Conservation (phyloP, 2,797 vertebrate species). For the Sebastolobus altivelis region DNA sequence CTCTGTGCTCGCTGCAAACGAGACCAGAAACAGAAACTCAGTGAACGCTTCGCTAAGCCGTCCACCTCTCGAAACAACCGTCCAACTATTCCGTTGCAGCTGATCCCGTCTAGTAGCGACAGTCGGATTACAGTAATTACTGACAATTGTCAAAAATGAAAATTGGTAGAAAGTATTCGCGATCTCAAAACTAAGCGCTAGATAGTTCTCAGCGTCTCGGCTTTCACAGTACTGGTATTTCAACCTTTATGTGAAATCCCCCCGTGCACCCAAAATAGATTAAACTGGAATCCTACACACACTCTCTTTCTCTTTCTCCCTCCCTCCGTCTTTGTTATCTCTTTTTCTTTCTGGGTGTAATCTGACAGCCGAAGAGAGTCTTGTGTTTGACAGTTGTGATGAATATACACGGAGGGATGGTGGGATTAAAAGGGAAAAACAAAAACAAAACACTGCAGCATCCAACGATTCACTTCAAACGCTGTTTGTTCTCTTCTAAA, state of each 20-base stretch:
- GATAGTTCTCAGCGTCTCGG: conserved; percentile 16
- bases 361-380: conserved; percentile 63
- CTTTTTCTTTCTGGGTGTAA: conserved; percentile 34
- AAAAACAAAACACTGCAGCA: conserved; percentile 54
- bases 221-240: conserved; percentile 23
- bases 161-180: conserved; percentile 19
- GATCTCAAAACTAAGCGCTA: conserved; percentile 7
- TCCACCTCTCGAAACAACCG: conserved; percentile 18
- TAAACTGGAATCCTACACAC: conserved; percentile 25
- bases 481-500: conserved; percentile 58
- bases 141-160: conserved; percentile 16
- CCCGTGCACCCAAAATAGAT: conserved; percentile 25
- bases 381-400: conserved; percentile 60
- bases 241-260: conserved; percentile 38
- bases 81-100: not conserved
- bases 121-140: conserved; percentile 21
- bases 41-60: not conserved
- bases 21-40: conserved; percentile 18
- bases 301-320: not conserved
- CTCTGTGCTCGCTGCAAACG: conserved; percentile 15
- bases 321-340: conserved; percentile 42
- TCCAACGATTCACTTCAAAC: conserved; percentile 58
- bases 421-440: conserved; percentile 63
- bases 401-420: conserved; percentile 62
- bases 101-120: conserved; percentile 15